Percentiles rank a stretch among this genome's conserved stretches.
phyloP scores from a whole-genome alignment of 1,140 invertebrate genomes.

The Chrysoperla carnea region DNA sequence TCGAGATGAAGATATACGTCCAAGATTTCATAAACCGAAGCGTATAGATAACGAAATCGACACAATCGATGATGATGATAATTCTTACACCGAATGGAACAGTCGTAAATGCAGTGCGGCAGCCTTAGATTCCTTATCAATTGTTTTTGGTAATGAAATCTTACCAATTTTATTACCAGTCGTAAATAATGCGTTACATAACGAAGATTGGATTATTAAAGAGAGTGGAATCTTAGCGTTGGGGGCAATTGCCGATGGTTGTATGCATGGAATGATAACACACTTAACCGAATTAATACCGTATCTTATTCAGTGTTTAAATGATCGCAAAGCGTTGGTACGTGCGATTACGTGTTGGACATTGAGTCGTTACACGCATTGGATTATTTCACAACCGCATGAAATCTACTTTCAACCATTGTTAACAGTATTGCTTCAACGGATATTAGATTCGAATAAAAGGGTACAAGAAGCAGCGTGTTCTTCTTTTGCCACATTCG shows the following conservation, averaged over 20 bases:
- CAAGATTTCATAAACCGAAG: constrained; percentile 87
- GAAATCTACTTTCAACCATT: constrained; percentile 85
- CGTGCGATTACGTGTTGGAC: constrained; percentile 99
- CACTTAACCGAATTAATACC: constrained; percentile 93
- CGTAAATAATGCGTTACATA: constrained; percentile 90
- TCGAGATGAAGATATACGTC: constrained; percentile 92
- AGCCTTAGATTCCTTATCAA: constrained; percentile 90
- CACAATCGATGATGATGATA: constrained; percentile 75
- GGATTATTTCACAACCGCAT: constrained; percentile 91
- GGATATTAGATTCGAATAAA: constrained; percentile 95
- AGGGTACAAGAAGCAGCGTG: constrained; percentile 98
- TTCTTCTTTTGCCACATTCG: constrained; percentile 95
- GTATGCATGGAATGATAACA: constrained; percentile 92
- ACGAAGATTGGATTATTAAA: constrained; percentile 92
- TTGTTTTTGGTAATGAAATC: constrained; percentile 91
- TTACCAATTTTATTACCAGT: constrained; percentile 89
- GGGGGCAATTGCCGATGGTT: constrained; percentile 98
- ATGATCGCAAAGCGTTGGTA: constrained; percentile 91
- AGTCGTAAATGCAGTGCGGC: constrained; percentile 95
- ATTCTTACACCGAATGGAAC: constrained; percentile 92
- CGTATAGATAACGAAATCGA: constrained; percentile 28
- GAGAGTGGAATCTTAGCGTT: constrained; percentile 65
- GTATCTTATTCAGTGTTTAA: constrained; percentile 81
- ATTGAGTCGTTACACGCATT: constrained; percentile 89
- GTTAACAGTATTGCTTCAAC: constrained; percentile 87